Conservation (phyloP, 2,113 vertebrate species). For the Cacatua alba region DNA sequence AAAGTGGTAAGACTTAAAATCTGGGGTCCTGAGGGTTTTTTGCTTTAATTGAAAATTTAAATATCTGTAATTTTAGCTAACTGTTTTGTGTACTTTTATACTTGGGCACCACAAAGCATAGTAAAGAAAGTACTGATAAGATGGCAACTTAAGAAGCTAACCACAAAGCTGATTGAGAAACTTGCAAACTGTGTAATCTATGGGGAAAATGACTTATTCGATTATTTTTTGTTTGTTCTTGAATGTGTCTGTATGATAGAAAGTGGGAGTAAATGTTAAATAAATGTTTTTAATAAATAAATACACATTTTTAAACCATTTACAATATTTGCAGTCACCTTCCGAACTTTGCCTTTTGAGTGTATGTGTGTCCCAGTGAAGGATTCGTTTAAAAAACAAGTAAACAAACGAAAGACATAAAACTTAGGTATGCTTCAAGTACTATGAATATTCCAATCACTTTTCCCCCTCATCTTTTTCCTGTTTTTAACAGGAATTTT, state of each 20-base stretch:
- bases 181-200: not conserved
- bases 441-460: not conserved
- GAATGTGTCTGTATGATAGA: not conserved
- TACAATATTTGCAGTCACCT: not conserved
- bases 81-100: not conserved
- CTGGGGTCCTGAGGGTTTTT: not conserved
- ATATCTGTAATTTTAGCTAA: not conserved
- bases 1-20: constrained; percentile 84
- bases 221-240: not conserved
- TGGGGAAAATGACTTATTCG: not conserved
- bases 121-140: not conserved
- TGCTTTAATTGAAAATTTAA: not conserved
- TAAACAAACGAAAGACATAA: not conserved
- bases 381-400: not conserved
- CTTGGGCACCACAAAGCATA: not conserved
- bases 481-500: not conserved
- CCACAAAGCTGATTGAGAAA: not conserved
- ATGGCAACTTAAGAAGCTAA: not conserved
- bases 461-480: not conserved
- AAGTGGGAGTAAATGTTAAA: not conserved
- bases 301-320: not conserved
- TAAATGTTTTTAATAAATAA: not conserved
- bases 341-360: not conserved
- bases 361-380: not conserved
- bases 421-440: not conserved